phyloP scores from a whole-genome alignment of 2,797 vertebrate species.

The Galago senegalensis region DNA sequence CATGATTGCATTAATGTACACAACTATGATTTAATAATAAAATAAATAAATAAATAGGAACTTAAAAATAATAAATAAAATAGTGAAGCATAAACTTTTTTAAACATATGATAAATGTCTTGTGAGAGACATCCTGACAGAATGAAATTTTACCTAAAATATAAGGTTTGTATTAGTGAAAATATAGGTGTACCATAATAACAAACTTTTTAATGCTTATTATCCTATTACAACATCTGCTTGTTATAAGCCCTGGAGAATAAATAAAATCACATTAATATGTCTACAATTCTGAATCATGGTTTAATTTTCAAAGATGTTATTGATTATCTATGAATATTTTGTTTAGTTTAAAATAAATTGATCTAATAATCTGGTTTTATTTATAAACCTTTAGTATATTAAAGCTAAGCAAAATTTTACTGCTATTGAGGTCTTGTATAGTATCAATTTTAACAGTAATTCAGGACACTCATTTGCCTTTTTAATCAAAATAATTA shows the following conservation, averaged over 20 bases:
- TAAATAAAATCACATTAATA: slow-evolving; percentile 76
- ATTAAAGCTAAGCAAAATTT: slow-evolving; percentile 54
- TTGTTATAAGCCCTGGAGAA: slow-evolving; percentile 59
- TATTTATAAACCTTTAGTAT: slow-evolving; percentile 68
- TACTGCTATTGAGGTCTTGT: slow-evolving; percentile 14
- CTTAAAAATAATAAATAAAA: slow-evolving; percentile 28
- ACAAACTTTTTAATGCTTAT: slow-evolving; percentile 35
- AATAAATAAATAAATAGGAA: no score
- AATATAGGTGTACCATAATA: slow-evolving; percentile 53
- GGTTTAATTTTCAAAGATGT: slow-evolving; percentile 70
- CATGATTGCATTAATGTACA: no score
- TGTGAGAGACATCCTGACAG: slow-evolving; percentile 30
- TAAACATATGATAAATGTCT: neutral
- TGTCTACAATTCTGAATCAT: slow-evolving; percentile 72
- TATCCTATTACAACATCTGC: slow-evolving; percentile 61
- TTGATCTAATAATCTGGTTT: slow-evolving; percentile 69
- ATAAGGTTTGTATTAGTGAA: slow-evolving; percentile 50
- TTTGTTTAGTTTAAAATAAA: slow-evolving; percentile 75
- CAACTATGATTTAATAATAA: no score
- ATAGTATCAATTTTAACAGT: slow-evolving; percentile 34
- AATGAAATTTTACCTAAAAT: slow-evolving; percentile 67
- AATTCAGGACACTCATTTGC: neutral
- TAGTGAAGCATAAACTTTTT: slow-evolving; percentile 27
- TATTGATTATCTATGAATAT: slow-evolving; percentile 60
- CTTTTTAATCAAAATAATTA: slow-evolving; percentile 60